Base-by-base conservation (phyloP, 2,888 invertebrate species). In the Cataglyphis livida region DNA sequence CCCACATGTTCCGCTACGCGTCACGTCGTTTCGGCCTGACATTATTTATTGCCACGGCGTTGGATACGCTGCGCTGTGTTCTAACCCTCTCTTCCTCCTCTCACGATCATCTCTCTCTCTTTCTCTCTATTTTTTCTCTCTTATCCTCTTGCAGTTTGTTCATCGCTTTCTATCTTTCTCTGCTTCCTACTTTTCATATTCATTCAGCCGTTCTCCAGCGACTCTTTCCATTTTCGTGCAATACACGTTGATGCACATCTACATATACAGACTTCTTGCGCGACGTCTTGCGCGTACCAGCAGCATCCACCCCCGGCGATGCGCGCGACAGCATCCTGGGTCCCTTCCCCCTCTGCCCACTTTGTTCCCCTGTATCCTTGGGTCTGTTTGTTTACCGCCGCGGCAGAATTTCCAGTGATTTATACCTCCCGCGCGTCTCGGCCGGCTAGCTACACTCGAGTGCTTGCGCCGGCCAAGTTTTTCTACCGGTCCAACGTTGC, bases 1-100 rank as follows among this genome's bases (percentile, higher is more conserved):
- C 88, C 90, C 90, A 89, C 91, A 90, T 92, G 92, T 92, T 91
- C 88, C 88, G 82, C 87, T 86, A 90, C 84, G 88, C 87, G 87
- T 88, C 86, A 88, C 89, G 87, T 87, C 85, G 85, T 87, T 89
- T 88, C 66, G 81, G 84, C 73, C 82, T 81, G 84, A 84, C 88
- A 87, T 88, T 89, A 90, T 89, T 89, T 87, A 91, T 85, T 85
- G 70, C 68, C 79, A 38, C 61, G 59, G 54, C 32, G 44, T 54
- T 81, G 75, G 74, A 86, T 84, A 81, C 71, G 78, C 65, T 44
- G 75, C 41, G 38, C 70, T 51, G 65, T 81, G 54, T 78, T 66
- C 68, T 18, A n/a, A 25, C 25, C 74, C 41, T 6, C 21, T 9
- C 15, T 48, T 83, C 64, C 44, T 28, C 35, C 48, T 61, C 74